Evolutionary conservation across 2,888 invertebrate species (phyloP), one percentile per base, ranked within the genome.

Genomic region (Nezara viridula): DNA sequence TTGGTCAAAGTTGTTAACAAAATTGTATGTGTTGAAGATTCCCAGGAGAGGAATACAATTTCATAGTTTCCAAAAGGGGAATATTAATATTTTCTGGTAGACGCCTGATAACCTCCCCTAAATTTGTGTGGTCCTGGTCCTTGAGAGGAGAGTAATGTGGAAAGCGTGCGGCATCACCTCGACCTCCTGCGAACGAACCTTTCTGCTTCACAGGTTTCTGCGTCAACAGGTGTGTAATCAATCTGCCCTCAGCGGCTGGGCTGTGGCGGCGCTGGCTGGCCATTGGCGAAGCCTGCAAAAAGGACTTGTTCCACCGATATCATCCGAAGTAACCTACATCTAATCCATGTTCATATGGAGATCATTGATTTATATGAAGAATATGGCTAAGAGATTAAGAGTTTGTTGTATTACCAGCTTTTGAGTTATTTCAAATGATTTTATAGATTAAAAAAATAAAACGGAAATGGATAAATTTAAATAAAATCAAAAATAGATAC

Each of bases 121-220:
- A 32, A 37, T 7, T 37, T 73, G 7, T 32, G 19, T 7, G 19
- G 9, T 6, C 19, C 32, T 19, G 19, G 37, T 73, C 66, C 66
- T 73, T 73, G 66, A 37, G 2, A 37, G 19, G 16, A 27, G 77
- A 24, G 2, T 40, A 77, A 81, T n/a, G 81, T 81, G 81, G 81
- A 81, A 81, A 81, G 81, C 81, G 81, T 81, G n/a, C 81, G n/a
- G 81, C 81, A 44, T 47, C 5, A 12, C 81, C 81, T 81, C 81
- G 81, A 81, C 81, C 73, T 73, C 73, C 37, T 14, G 6, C n/a
- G 6, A n/a, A n/a, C 24, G n/a, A 10, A 37, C 19, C 81, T 44
- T 81, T 44, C 44, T 14, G 44, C 24, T 44, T 47, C n/a, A 44
- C n/a, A 12, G 44, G 24, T 0, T n/a, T 3, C 66, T 73, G 66